Percentiles rank a stretch among this genome's conserved stretches.
These are phyloP conservation scores for Percopsis omiscomaycus DNA, from an alignment of 2,797 vertebrate species.

Conservation along the genomic window DNA sequence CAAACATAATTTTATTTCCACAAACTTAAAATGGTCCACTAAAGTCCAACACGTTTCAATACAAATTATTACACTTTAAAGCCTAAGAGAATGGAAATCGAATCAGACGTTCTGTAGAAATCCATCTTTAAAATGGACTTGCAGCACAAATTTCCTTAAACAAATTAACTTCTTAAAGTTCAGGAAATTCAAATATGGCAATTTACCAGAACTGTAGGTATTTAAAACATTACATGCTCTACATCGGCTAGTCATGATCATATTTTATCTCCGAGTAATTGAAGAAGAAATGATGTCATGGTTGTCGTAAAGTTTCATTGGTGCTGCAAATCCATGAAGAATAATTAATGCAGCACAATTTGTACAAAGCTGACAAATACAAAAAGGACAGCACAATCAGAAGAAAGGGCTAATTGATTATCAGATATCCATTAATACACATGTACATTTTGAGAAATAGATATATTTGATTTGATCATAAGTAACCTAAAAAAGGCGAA, in stretches of 20 bases:
- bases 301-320: conserved; percentile 3
- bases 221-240: no score
- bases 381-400: conserved; percentile 37
- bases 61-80: conserved; percentile 53
- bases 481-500: conserved; percentile 27
- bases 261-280: conserved; percentile 9
- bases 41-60: conserved; percentile 48
- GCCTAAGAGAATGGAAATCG: conserved; percentile 48
- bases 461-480: conserved; percentile 14
- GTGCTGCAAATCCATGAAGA: conserved; percentile 60
- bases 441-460: conserved; percentile 34
- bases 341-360: conserved; percentile 50
- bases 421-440: conserved; percentile 37
- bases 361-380: conserved; percentile 46
- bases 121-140: conserved; percentile 44
- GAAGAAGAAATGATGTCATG: neutral
- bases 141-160: conserved; percentile 70
- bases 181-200: neutral
- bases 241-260: neutral
- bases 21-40: conserved; percentile 54
- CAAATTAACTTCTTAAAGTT: neutral
- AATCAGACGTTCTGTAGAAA: conserved; percentile 37
- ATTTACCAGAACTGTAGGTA: no score
- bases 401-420: conserved; percentile 39
- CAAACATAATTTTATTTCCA: conserved; percentile 67